Percentiles rank a stretch among this genome's conserved stretches.
Evolutionary conservation across 2,797 vertebrate genomes (phyloP).

Genomic region (Poecilia wingei): DNA sequence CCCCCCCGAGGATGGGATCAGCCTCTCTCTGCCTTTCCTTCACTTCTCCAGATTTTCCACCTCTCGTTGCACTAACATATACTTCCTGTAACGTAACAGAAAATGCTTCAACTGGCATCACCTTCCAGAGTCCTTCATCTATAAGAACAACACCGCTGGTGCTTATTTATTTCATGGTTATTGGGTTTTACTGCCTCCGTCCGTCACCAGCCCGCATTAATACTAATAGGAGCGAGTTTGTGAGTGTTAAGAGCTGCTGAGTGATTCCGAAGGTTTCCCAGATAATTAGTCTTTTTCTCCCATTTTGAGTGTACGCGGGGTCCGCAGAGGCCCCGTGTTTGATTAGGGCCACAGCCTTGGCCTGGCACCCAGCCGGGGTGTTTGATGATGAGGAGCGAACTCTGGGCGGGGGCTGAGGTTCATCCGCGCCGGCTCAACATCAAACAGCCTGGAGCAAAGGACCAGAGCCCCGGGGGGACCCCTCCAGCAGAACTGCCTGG

Average conservation of each 20-base stretch:
- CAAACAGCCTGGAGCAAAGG: slow-evolving; percentile 77
- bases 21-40: slow-evolving; percentile 50
- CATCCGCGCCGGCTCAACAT: slow-evolving; percentile 70
- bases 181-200: slow-evolving; percentile 6
- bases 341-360: slow-evolving; percentile 77
- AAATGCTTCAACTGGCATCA: slow-evolving; percentile 35
- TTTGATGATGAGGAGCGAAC: slow-evolving; percentile 69
- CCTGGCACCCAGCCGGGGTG: slow-evolving; percentile 67
- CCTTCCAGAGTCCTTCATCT: slow-evolving; percentile 11
- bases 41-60: slow-evolving; percentile 19
- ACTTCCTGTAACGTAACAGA: slow-evolving; percentile 12
- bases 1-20: slow-evolving; percentile 89
- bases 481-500: slow-evolving; percentile 65
- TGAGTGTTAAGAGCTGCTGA: slow-evolving; percentile 47
- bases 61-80: slow-evolving; percentile 19
- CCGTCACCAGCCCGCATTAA: slow-evolving; percentile 33
- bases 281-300: slow-evolving; percentile 73
- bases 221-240: slow-evolving; percentile 51
- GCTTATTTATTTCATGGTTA: not conserved
- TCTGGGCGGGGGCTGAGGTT: slow-evolving; percentile 67
- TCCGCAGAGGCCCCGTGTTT: slow-evolving; percentile 68
- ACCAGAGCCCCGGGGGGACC: slow-evolving; percentile 72
- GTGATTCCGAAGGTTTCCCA: slow-evolving; percentile 69
- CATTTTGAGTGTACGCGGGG: slow-evolving; percentile 50
- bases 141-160: slow-evolving; percentile 16